Base-by-base conservation (phyloP, 2,888 invertebrate genomes). In the Cataglyphis altisquamis region DNA sequence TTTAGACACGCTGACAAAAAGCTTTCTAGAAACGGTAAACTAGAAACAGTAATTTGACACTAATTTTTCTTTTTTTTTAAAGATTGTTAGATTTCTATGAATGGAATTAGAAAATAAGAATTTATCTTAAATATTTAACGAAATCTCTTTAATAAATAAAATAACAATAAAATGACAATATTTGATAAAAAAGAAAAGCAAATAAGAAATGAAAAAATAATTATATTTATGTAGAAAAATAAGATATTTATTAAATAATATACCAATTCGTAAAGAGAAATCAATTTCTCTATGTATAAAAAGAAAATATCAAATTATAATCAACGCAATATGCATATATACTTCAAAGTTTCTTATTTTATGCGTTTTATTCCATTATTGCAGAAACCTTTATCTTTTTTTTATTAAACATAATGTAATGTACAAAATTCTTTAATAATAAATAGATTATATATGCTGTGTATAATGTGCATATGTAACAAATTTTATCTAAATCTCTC, bases 1-100 rank as follows among this genome's bases (percentile, higher is more conserved):
- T 91, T 89, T 63, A 75, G 75, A 82, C 62, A 84, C 67, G 25
- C 75, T 84, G 41, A 52, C 81, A 48, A 62, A 86, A 75, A 70
- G 63, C 63, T 81, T 57, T 72, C 21, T 57, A 41, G 9, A 57
- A 73, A 12, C 25, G 25, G 1, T 25, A 25, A 25, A 25, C 25
- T 18, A 39, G 68, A 73, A 78, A 82, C 41, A 68, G 78, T 60
- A 52, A 86, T 70, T 72, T 74, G 60, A 82, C 8, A 15, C 41
- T 57, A 18, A 36, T 64, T 39, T 83, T 18, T 62, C 62, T 5
- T 63, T 64, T 12, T 21, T 45, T 36, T 68, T 29, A n/a, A 63
- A 74, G 52, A 64, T 39, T 72, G 32, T 60, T 48, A 39, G n/a
- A 1, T 55, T 0, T 39, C 4, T 36, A 78, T 8, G 8, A 2